A percentile compares a stretch with the other conserved stretches of the same genome.
These are phyloP conservation scores for Eremophila alpestris DNA, from an alignment of 2,797 vertebrate genomes.

Conservation along the genomic window DNA sequence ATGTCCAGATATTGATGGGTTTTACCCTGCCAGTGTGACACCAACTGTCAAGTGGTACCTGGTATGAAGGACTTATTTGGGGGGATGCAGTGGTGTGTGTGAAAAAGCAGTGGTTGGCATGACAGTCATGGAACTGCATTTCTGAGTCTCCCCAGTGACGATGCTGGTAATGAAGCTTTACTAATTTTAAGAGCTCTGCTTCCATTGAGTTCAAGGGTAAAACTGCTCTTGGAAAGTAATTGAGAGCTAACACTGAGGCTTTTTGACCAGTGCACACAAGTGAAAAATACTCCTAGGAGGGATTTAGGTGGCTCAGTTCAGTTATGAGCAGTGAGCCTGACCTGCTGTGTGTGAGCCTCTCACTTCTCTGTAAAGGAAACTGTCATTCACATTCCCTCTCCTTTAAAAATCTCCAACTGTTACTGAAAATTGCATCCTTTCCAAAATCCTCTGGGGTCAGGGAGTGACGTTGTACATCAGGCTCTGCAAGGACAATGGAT, in stretches of 20 bases:
- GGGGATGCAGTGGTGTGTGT: background rate
- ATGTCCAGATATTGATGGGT: slow-evolving; percentile 84
- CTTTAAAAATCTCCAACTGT: background rate
- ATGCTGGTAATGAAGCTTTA: background rate
- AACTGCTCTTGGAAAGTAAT: background rate
- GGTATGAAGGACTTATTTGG: slow-evolving; percentile 59
- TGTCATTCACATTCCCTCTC: background rate
- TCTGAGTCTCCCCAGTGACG: background rate
- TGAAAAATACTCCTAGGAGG: background rate
- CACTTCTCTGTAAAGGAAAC: background rate
- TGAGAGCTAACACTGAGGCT: background rate
- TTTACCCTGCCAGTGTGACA: slow-evolving; percentile 72
- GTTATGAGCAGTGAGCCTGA: background rate
- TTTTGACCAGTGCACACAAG: accelerated
- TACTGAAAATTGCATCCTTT: background rate
- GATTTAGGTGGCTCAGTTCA: background rate
- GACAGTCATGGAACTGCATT: background rate
- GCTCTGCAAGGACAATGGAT: background rate
- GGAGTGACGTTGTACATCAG: background rate
- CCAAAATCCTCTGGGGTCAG: background rate
- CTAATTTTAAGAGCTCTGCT: background rate
- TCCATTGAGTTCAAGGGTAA: background rate
- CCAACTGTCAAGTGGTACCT: slow-evolving; percentile 83
- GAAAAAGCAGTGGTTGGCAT: background rate
- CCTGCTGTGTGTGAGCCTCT: background rate